Evolutionary conservation across 1,140 invertebrate species (phyloP), one percentile per base, ranked within the genome.

Genomic region (Drosophila teissieri): DNA sequence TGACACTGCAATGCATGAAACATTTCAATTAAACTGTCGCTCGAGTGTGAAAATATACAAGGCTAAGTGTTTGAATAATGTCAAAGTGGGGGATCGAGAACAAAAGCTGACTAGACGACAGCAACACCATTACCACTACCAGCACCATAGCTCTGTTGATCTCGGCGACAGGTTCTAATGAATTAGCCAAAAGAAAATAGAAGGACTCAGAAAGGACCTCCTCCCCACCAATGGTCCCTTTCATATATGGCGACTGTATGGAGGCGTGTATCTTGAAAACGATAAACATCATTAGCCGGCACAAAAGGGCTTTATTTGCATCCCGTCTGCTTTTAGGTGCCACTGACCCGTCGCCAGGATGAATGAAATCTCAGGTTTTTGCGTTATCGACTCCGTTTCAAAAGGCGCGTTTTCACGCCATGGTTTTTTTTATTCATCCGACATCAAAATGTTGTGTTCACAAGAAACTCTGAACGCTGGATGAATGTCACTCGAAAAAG

Each of bases 231-330:
- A 19, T 0, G 45, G 44, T 42, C 53, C 42, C 46, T 53, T 75
- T 86, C 77, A 78, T 27, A 70, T 69, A 57, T 40, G 51, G 8
- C 11, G 14, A 37, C 10, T 45, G 62, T 15, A 56, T 76, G 56
- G 31, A 24, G 19, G 62, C 14, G 62, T 63, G 52, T 68, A 74
- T 84, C 80, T 84, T 84, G 79, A 65, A 11, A 53, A 57, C 72
- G 83, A 88, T 88, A 88, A 88, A 88, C 84, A 88, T 88, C 83
- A 88, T 88, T 88, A 88, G 76, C 44, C 48, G 46, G 78, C 62
- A 86, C 73, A 86, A 86, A 46, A 83, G 83, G 62, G 52, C 82
- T 79, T 89, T 88, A 88, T 88, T 88, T 88, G 83, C 83, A 89
- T 88, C 79, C 73, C 68, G 83, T 88, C 83, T 88, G 83, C 84